phyloP scores from a whole-genome alignment of 2,888 invertebrate species.

The Phengaris alcon region DNA sequence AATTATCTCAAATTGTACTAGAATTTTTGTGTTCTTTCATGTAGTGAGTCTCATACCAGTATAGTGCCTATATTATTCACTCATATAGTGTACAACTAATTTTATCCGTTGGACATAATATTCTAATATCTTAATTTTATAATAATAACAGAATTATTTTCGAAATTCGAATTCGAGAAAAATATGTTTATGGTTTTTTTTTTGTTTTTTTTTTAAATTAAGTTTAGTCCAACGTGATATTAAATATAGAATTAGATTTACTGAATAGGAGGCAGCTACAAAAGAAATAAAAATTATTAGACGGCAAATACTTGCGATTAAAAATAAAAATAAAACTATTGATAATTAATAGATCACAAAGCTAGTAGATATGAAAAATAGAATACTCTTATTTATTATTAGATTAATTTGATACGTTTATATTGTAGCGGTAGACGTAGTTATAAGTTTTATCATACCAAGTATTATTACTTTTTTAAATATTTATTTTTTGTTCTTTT shows the following conservation, averaged over 20 bases:
- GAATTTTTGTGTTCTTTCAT: neutral
- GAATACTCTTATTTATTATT: conserved; percentile 24
- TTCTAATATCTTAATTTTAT: neutral
- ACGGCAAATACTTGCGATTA: neutral
- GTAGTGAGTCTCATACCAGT: conserved; percentile 16
- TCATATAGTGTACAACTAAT: conserved; percentile 3
- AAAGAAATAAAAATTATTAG: conserved; percentile 1
- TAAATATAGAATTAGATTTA: neutral
- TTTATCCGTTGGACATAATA: neutral
- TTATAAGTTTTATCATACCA: neutral
- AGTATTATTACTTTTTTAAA: conserved; percentile 16
- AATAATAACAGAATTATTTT: neutral
- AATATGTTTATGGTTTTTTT: neutral
- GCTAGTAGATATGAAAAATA: conserved; percentile 18
- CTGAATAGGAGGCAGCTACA: neutral
- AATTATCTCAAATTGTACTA: conserved; percentile 1
- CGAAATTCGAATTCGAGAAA: neutral
- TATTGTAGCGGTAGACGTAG: neutral
- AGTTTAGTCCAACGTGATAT: conserved; percentile 1
- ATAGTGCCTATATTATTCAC: conserved; percentile 19
- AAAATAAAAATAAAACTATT: too few species aligned
- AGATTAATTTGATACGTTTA: conserved; percentile 22
- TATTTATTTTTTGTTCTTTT: conserved; percentile 12
- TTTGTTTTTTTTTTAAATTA: too few species aligned
- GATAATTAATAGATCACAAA: conserved; percentile 6